Evolutionary conservation across 2,797 vertebrate genomes (phyloP), one percentile per base, ranked within the genome.

Genomic region (Gymnocypris eckloni): DNA sequence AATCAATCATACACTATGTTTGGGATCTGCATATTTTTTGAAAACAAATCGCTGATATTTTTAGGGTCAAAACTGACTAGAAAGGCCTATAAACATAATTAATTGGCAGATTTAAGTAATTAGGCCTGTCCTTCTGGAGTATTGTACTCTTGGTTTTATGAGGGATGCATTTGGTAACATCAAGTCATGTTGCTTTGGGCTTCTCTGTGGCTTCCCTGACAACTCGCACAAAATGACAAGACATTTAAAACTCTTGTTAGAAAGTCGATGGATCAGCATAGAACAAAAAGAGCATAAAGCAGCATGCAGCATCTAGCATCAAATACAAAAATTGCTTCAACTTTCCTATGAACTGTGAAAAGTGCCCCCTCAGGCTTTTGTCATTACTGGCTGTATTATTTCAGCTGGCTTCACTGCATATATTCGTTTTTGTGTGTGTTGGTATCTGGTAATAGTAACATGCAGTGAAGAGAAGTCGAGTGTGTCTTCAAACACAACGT

Each of bases 21-120:
- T 70, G 39, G 85, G 43, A 50, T 82, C 59, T 33, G 8, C 15
- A 67, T 28, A 2, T 1, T 64, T 64, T 80, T 71, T 66, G 25
- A 28, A 82, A 70, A 73, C 22, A 52, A 25, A 78, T 20, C 3
- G 13, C 50, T 50, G 59, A 83, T 88, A 82, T 88, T 85, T 88
- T 84, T 76, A 25, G 70, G 67, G 43, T 83, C 66, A 71, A 82
- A 87, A 78, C 69, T 75, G 83, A 73, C 69, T 69, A 79, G 41
- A 81, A 39, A 82, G 50, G 84, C 77, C 71, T 76, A 37, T 87
- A 72, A 83, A 86, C 78, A 89, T 82, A 83, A 80, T 89, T 59
- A 39, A 87, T 76, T 88, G 82, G 71, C 84, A 88, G 82, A 86
- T 82, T 85, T 80, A 76, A 86, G 50, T 54, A 86, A 90, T 89